A percentile compares a stretch with the other conserved stretches of the same genome.
These are phyloP conservation scores for Centroberyx gerrardi DNA, from an alignment of 2,797 vertebrate genomes.

Conservation along the genomic window DNA sequence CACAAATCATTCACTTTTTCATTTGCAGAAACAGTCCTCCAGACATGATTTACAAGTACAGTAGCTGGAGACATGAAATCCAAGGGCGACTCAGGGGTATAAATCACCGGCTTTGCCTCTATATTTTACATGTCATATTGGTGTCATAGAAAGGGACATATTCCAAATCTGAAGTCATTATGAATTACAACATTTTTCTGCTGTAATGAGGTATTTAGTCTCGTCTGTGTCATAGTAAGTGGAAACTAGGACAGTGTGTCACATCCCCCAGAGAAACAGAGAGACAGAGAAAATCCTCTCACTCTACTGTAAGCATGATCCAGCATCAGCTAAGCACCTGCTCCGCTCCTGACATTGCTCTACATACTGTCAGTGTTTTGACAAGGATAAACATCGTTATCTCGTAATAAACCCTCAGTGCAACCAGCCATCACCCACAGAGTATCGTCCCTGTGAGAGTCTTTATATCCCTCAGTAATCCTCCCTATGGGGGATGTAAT, in stretches of 20 bases:
- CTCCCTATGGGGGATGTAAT: background rate
- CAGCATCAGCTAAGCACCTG: constrained; percentile 39
- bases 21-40: constrained; percentile 77
- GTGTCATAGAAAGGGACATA: constrained; percentile 57
- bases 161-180: constrained; percentile 63
- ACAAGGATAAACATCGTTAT: constrained; percentile 27
- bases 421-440: background rate
- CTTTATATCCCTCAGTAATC: background rate
- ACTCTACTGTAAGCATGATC: constrained; percentile 45
- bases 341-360: constrained; percentile 40
- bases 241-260: constrained; percentile 77
- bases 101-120: constrained; percentile 68
- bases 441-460: background rate
- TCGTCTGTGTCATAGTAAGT: constrained; percentile 59
- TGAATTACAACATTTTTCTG: constrained; percentile 52
- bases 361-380: constrained; percentile 29
- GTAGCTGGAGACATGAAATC: constrained; percentile 72
- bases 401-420: background rate
- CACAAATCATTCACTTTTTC: constrained; percentile 81
- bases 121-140: constrained; percentile 46
- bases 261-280: constrained; percentile 48
- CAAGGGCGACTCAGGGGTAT: constrained; percentile 66
- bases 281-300: constrained; percentile 57
- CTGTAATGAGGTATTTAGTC: constrained; percentile 65
- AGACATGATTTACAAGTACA: constrained; percentile 78